Percentiles rank a stretch among this genome's conserved stretches.
Evolutionary conservation across 2,113 vertebrate species (phyloP).

Genomic region (Beaufortia kweichowensis): DNA sequence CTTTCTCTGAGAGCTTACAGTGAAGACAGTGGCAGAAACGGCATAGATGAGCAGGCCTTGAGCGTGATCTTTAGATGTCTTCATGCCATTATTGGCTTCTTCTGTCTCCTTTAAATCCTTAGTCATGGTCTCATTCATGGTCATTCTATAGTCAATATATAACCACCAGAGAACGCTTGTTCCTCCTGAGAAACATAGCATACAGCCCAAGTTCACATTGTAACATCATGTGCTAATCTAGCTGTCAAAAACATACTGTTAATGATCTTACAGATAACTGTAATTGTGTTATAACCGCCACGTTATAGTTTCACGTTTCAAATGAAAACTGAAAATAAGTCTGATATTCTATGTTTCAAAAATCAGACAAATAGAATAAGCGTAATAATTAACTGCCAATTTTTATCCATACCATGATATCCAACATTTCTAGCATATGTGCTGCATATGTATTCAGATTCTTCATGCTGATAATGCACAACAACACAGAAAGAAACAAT

Average conservation of each 20-base stretch:
- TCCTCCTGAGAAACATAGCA: slow-evolving; percentile 77
- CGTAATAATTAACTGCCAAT: too few relatives aligned
- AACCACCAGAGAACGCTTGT: slow-evolving; percentile 96
- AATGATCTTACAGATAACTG: background rate
- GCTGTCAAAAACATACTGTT: background rate
- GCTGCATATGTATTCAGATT: too few relatives aligned
- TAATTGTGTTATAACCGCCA: too few relatives aligned
- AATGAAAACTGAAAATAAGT: too few relatives aligned
- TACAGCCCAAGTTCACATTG: slow-evolving; percentile 23
- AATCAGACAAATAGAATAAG: too few relatives aligned
- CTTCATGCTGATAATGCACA: too few relatives aligned
- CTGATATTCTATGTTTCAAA: too few relatives aligned
- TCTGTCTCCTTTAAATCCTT: slow-evolving; percentile 68
- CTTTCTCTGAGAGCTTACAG: slow-evolving; percentile 71
- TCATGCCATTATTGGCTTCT: slow-evolving; percentile 78
- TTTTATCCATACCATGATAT: too few relatives aligned
- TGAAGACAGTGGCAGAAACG: slow-evolving; percentile 89
- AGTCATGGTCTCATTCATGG: slow-evolving; percentile 69
- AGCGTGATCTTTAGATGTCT: slow-evolving; percentile 78
- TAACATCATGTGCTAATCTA: background rate
- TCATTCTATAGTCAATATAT: slow-evolving; percentile 85
- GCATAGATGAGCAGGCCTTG: slow-evolving; percentile 92
- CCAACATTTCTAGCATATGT: too few relatives aligned
- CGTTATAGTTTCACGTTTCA: too few relatives aligned
- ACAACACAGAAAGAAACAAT: background rate